Evolutionary conservation across 2,113 vertebrate species (phyloP).

Genomic region (Leptobrachium ailaonicum): DNA sequence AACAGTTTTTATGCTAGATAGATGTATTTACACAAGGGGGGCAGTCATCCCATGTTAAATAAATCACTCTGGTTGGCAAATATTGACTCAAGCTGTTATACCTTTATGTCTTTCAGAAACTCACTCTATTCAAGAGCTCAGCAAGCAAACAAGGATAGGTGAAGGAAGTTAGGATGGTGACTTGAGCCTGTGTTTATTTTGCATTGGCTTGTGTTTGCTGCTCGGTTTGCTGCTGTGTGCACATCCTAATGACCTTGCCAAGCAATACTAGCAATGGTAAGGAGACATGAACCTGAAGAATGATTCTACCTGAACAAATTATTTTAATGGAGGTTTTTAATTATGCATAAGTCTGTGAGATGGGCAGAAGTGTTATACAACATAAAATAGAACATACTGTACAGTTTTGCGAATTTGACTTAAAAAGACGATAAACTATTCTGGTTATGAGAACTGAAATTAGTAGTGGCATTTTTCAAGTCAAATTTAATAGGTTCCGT

Average conservation of each 20-base stretch:
- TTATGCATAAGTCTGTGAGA: slow-evolving; percentile 54
- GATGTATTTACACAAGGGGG: slow-evolving; percentile 69
- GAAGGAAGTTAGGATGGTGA: slow-evolving; percentile 75
- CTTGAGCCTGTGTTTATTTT: slow-evolving; percentile 70
- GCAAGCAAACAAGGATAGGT: slow-evolving; percentile 77
- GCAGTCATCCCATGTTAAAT: slow-evolving; percentile 67
- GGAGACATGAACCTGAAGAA: slow-evolving; percentile 61
- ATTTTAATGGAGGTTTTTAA: slow-evolving; percentile 71
- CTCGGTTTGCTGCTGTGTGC: slow-evolving; percentile 59
- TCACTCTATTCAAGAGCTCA: slow-evolving; percentile 72
- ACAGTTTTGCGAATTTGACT: neutral
- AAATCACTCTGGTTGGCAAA: slow-evolving; percentile 69
- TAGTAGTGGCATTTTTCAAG: neutral
- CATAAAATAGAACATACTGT: slow-evolving; percentile 2
- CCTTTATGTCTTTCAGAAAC: slow-evolving; percentile 76
- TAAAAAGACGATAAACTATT: neutral
- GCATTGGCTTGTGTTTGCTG: slow-evolving; percentile 59
- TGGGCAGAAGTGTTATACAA: neutral
- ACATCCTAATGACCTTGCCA: slow-evolving; percentile 70
- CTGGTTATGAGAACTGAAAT: neutral
- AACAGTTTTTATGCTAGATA: slow-evolving; percentile 57
- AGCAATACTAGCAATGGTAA: slow-evolving; percentile 62
- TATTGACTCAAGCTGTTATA: slow-evolving; percentile 78
- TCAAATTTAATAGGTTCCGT: neutral
- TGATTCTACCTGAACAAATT: slow-evolving; percentile 68